These are phyloP conservation scores for Phytoseiulus persimilis DNA, from an alignment of 2,888 invertebrate genomes.

Conservation along the genomic window DNA sequence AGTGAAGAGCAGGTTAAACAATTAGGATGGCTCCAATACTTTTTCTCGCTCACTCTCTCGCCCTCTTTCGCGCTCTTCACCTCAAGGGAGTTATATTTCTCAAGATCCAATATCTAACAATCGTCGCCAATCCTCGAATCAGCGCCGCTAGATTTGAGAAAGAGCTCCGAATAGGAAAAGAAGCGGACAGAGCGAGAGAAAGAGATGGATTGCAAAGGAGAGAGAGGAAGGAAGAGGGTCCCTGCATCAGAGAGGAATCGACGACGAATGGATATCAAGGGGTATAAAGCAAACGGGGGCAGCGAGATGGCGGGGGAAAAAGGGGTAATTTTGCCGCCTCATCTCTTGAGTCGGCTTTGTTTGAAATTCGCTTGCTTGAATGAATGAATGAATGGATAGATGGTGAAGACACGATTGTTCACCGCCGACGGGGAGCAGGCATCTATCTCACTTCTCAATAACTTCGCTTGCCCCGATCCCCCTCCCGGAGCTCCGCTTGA, in stretches of 20 bases:
- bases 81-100: neutral
- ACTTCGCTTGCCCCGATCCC: neutral
- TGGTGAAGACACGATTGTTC: neutral
- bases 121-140: neutral
- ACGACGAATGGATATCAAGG: neutral
- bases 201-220: neutral
- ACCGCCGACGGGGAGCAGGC: neutral
- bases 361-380: neutral
- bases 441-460: neutral
- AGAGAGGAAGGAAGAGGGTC: neutral
- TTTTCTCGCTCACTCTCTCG: neutral
- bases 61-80: neutral
- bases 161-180: neutral
- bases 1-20: neutral
- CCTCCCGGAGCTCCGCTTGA: neutral
- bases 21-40: neutral
- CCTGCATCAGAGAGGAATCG: neutral
- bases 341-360: neutral
- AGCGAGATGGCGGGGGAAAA: neutral
- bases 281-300: neutral
- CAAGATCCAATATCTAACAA: constrained; percentile 5
- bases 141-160: neutral
- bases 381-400: neutral
- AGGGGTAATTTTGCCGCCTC: neutral
- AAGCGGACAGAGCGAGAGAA: neutral